phyloP scores from a whole-genome alignment of 1,140 invertebrate genomes.

The Lepidurus arcticus region DNA sequence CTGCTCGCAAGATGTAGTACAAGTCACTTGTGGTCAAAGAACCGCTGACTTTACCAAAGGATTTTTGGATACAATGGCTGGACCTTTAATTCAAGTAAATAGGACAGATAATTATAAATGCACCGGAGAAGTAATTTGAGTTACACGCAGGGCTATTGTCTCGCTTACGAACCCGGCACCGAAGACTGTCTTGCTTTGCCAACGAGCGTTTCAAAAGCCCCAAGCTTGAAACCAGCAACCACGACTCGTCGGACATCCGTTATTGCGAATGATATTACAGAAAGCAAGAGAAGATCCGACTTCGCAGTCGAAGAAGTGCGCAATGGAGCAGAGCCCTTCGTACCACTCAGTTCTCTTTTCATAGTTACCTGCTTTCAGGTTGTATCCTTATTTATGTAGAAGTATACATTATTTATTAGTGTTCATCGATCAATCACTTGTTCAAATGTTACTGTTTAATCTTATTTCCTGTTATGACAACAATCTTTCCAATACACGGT shows the following conservation, averaged over 20 bases:
- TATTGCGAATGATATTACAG: neutral
- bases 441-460: too few species aligned
- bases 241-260: neutral
- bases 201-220: neutral
- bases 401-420: neutral
- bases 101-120: neutral
- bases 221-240: neutral
- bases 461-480: too few species aligned
- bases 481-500: too few species aligned
- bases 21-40: conserved; percentile 38
- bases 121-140: neutral
- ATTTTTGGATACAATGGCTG: conserved; percentile 41
- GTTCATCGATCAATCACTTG: neutral
- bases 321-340: neutral
- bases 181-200: neutral
- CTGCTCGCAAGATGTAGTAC: conserved; percentile 40
- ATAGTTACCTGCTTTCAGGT: neutral
- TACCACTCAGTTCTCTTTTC: neutral
- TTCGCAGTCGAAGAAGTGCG: neutral
- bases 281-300: neutral
- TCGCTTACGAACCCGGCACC: conserved; percentile 26
- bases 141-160: conserved; percentile 30
- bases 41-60: conserved; percentile 40
- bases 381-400: neutral
- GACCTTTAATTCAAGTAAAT: conserved; percentile 40